Evolutionary conservation across 2,888 invertebrate species (phyloP).

Genomic region (Pristionchus mayeri): DNA sequence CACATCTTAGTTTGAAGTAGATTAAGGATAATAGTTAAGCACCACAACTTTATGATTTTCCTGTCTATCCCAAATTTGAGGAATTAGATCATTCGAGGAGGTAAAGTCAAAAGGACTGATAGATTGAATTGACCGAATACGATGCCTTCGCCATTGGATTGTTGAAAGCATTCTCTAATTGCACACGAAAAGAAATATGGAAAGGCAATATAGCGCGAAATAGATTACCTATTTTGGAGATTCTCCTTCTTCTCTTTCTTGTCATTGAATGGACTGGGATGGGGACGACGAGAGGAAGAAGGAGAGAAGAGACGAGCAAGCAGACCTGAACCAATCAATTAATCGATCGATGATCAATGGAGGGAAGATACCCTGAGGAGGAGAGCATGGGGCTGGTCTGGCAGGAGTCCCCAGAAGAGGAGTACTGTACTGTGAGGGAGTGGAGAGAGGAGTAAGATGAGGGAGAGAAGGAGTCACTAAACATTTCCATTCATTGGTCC

Average conservation of each 20-base stretch:
- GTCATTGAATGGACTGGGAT: slow-evolving; percentile 4
- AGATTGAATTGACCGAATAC: too few relatives aligned
- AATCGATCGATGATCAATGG: neutral
- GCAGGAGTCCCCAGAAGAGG: slow-evolving; percentile 7
- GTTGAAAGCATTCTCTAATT: too few relatives aligned
- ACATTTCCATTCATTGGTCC: neutral
- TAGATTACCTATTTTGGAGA: neutral
- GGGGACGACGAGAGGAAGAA: slow-evolving; percentile 14
- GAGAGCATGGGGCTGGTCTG: slow-evolving; percentile 5
- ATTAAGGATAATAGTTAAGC: too few relatives aligned
- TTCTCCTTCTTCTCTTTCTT: neutral
- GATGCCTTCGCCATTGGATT: too few relatives aligned
- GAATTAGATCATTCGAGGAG: too few relatives aligned
- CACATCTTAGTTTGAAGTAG: too few relatives aligned
- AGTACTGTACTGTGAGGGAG: slow-evolving; percentile 17
- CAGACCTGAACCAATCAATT: neutral
- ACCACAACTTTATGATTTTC: too few relatives aligned
- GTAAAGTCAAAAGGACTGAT: too few relatives aligned
- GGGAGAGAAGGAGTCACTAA: slow-evolving; percentile 10
- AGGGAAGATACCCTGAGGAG: neutral
- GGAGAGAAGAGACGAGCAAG: slow-evolving; percentile 49
- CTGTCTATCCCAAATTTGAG: too few relatives aligned
- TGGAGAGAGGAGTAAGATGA: neutral
- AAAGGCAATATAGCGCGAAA: neutral
- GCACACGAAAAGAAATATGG: too few relatives aligned